Evolutionary conservation across 2,797 vertebrate genomes (phyloP), one percentile per base, ranked within the genome.

Genomic region (Rhinatrema bivittatum): DNA sequence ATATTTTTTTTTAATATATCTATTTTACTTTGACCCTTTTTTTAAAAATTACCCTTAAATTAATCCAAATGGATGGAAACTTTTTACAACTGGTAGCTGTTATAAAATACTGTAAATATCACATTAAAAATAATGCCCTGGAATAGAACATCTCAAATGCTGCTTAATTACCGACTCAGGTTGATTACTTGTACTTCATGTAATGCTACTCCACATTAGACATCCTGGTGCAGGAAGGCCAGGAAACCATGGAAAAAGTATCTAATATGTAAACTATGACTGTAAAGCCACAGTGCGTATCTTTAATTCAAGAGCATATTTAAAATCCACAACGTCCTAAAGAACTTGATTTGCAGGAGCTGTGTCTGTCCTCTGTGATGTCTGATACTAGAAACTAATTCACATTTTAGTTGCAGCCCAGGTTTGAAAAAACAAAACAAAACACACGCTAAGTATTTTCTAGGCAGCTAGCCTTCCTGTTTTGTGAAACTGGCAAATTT

Each of bases 161-260:
- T 97, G 92, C 93, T 97, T 89, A 85, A 85, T 82, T 85, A 88
- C 84, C 86, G 86, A 91, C 95, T 98, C 95, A 97, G 95, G 95
- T 84, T 85, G 81, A 84, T 83, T 85, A 75, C 81, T 78, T 69
- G 72, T 86, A 70, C 78, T 72, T 81, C 81, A 72, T 66, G 71
- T 72, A 63, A 72, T 46, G 76, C 79, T 74, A 75, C 69, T 74
- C 78, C 77, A 33, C 62, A 65, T 44, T 62, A 61, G 68, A 57
- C 62, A 53, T 62, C 71, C 17, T 64, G 73, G 70, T 60, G 57
- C 71, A 60, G 55, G 68, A 50, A 62, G 29, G 56, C 70, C 53
- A 75, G 76, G 72, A 65, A 50, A 46, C 56, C 56, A 42, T 49
- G 48, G 54, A 46, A 63, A 61, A 62, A n/a, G n/a, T n/a, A n/a